Conservation (phyloP, 2,888 invertebrate genomes). For the Microctonus hyperodae region DNA sequence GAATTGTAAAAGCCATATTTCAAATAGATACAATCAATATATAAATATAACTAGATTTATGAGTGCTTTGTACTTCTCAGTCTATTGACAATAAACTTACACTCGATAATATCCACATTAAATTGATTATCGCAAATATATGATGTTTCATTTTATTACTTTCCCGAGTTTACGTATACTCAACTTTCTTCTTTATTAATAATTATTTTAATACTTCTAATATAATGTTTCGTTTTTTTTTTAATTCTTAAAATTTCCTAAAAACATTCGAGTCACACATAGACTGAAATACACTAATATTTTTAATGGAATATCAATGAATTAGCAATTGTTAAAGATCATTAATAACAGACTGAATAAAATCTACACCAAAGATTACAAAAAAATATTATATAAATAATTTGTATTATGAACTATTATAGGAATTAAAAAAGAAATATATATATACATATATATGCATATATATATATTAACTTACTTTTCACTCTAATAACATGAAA, state of each 20-base stretch:
- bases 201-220: background rate
- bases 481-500: conserved; percentile 7
- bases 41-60: conserved; percentile 58
- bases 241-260: background rate
- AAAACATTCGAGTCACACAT: background rate
- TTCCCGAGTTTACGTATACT: conserved; percentile 35
- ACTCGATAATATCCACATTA: conserved; percentile 44
- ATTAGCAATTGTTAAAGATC: background rate
- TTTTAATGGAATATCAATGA: background rate
- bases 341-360: background rate
- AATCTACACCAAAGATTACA: background rate
- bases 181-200: background rate
- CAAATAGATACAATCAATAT: conserved; percentile 52
- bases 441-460: too few species aligned
- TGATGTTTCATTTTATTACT: conserved; percentile 43
- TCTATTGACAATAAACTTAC: conserved; percentile 53
- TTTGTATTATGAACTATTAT: background rate
- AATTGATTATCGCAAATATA: conserved; percentile 25
- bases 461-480: background rate
- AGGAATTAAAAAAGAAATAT: background rate
- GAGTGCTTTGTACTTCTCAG: conserved; percentile 60
- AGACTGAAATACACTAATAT: background rate
- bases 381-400: background rate
- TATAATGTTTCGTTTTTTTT: background rate
- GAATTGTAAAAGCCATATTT: conserved; percentile 53